These are phyloP conservation scores for Heliconius congener DNA, from an alignment of 1,140 invertebrate species.

Conservation along the genomic window DNA sequence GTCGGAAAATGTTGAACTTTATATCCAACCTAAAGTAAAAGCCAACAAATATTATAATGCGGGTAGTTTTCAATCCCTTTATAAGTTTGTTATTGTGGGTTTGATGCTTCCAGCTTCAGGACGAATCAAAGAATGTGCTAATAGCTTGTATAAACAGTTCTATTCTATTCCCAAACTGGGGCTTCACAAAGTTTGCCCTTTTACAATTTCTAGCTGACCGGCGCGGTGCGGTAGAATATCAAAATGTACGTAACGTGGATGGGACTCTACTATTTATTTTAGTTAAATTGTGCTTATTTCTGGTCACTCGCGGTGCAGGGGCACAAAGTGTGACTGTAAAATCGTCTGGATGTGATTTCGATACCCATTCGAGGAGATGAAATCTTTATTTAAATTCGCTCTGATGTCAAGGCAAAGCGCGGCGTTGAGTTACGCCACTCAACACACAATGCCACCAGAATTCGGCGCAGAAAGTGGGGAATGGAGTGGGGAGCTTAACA, in stretches of 20 bases:
- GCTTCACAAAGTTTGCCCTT: constrained; percentile 56
- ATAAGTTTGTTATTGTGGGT: background rate
- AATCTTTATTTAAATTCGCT: too few species aligned
- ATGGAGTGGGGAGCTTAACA: too few species aligned
- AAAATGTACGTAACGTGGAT: constrained; percentile 40
- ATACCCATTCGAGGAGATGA: too few species aligned
- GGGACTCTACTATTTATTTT: constrained; percentile 11
- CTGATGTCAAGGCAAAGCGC: too few species aligned
- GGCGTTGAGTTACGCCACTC: too few species aligned
- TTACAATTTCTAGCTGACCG: constrained; percentile 53
- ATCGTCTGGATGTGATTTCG: too few species aligned
- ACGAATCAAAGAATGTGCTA: constrained; percentile 41
- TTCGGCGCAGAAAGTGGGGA: too few species aligned
- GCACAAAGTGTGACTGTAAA: too few species aligned
- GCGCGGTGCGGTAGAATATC: constrained; percentile 14
- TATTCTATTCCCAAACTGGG: constrained; percentile 41
- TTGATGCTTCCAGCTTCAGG: background rate
- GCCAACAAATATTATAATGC: background rate
- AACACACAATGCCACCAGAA: too few species aligned
- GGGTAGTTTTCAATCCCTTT: background rate
- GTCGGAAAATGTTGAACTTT: background rate
- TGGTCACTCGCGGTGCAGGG: too few species aligned
- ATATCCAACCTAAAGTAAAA: background rate
- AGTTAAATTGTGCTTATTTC: background rate
- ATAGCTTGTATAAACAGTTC: constrained; percentile 30